A percentile compares a stretch with the other conserved stretches of the same genome.
These are phyloP conservation scores for Carposina sasakii DNA, from an alignment of 1,140 invertebrate genomes.

Conservation along the genomic window DNA sequence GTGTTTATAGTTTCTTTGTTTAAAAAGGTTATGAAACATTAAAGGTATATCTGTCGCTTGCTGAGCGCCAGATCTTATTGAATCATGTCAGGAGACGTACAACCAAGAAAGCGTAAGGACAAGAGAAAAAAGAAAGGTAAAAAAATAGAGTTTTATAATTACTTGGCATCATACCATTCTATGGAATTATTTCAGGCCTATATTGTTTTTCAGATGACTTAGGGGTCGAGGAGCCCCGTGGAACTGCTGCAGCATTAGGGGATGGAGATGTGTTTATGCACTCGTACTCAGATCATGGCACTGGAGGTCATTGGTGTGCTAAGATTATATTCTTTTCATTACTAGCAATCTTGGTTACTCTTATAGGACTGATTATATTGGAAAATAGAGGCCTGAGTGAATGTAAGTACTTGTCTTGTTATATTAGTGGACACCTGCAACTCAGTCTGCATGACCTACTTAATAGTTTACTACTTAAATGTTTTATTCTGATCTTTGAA, in stretches of 20 bases:
- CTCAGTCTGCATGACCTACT: neutral
- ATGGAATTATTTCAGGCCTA: slow-evolving; percentile 10
- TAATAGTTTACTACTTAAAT: too few species aligned
- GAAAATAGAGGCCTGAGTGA: slow-evolving; percentile 84
- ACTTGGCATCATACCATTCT: too few species aligned
- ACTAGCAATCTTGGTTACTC: slow-evolving; percentile 78
- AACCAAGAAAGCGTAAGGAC: slow-evolving; percentile 81
- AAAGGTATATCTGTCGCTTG: slow-evolving; percentile 49
- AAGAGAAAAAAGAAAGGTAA: slow-evolving; percentile 82
- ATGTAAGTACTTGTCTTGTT: slow-evolving; percentile 74
- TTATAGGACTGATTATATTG: slow-evolving; percentile 83
- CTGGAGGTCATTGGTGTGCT: slow-evolving; percentile 85
- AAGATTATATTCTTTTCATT: slow-evolving; percentile 86
- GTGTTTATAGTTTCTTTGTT: slow-evolving; percentile 53
- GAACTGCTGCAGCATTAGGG: slow-evolving; percentile 50
- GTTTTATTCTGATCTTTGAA: too few species aligned
- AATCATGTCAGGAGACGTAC: slow-evolving; percentile 82
- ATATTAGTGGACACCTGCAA: neutral
- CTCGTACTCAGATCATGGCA: slow-evolving; percentile 81
- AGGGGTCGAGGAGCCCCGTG: slow-evolving; percentile 54
- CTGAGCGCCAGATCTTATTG: slow-evolving; percentile 49
- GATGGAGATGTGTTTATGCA: slow-evolving; percentile 81
- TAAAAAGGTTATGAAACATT: slow-evolving; percentile 68
- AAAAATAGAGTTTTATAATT: too few species aligned
- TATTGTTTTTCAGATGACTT: slow-evolving; percentile 51